Conservation (phyloP, 1,140 invertebrate genomes). For the Tetraneura akinire region DNA sequence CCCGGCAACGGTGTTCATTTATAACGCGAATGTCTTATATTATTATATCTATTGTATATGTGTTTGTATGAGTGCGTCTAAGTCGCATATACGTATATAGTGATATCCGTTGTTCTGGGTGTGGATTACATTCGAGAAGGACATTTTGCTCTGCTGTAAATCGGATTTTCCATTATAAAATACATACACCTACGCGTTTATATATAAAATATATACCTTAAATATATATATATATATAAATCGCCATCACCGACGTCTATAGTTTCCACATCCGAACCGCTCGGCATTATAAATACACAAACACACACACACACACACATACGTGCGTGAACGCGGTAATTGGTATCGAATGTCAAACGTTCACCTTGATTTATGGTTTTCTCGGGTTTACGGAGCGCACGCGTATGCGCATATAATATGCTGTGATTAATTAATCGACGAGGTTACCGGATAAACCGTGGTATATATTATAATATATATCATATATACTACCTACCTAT, state of each 20-base stretch:
- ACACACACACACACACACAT: background rate
- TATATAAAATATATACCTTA: no score
- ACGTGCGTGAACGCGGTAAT: background rate
- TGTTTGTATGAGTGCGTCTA: no score
- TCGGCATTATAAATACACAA: background rate
- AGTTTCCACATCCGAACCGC: background rate
- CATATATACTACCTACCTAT: no score
- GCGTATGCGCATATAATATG: no score
- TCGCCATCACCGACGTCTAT: background rate
- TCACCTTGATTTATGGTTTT: conserved; percentile 47
- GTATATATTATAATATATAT: no score
- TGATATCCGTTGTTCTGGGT: conserved; percentile 44
- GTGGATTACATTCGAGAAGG: conserved; percentile 28
- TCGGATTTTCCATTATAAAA: conserved; percentile 33
- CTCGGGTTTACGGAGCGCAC: conserved; percentile 24
- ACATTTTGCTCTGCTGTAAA: conserved; percentile 34
- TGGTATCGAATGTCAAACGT: conserved; percentile 50
- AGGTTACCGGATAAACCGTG: background rate
- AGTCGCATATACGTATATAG: background rate
- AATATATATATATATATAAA: no score
- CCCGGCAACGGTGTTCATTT: conserved; percentile 18
- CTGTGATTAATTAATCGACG: conserved; percentile 50
- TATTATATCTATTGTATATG: no score
- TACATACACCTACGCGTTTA: background rate
- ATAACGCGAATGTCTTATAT: conserved; percentile 20